A percentile compares a stretch with the other conserved stretches of the same genome.
Conservation (phyloP, 2,888 invertebrate genomes). For the Mycogona germanica region DNA sequence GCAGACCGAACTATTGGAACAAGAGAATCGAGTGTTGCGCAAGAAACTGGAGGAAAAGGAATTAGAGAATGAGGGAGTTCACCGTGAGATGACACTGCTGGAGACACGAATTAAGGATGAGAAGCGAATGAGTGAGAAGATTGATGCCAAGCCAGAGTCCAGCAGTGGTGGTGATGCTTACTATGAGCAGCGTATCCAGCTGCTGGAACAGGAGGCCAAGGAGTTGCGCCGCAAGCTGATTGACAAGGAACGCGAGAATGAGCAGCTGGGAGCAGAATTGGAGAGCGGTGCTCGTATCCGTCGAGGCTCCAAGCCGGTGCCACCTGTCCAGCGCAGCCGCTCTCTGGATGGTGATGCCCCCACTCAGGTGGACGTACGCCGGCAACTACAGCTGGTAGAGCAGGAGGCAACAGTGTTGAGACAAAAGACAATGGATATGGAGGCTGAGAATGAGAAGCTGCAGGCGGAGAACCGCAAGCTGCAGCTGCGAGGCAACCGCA, state of each 20-base stretch:
- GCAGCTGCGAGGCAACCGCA: constrained; percentile 37
- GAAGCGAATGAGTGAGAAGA: constrained; percentile 21
- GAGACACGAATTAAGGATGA: constrained; percentile 55
- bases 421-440: constrained; percentile 44
- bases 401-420: constrained; percentile 58
- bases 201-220: constrained; percentile 50
- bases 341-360: constrained; percentile 33
- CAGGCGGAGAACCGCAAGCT: constrained; percentile 58
- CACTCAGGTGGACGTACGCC: constrained; percentile 47
- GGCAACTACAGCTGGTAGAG: constrained; percentile 62
- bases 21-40: constrained; percentile 70
- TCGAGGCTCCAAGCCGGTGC: constrained; percentile 26
- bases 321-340: constrained; percentile 29
- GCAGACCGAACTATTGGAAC: constrained; percentile 76
- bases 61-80: constrained; percentile 58
- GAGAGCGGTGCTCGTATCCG: constrained; percentile 36
- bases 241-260: constrained; percentile 62
- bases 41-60: constrained; percentile 75
- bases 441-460: constrained; percentile 62
- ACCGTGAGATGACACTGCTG: constrained; percentile 56
- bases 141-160: neutral
- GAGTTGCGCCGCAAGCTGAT: constrained; percentile 61
- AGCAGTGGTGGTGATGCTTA: constrained; percentile 33
- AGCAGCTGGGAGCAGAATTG: constrained; percentile 59
- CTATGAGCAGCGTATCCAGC: constrained; percentile 49